Conservation (phyloP, 2,888 invertebrate species). For the Heterodera filipjevi region DNA sequence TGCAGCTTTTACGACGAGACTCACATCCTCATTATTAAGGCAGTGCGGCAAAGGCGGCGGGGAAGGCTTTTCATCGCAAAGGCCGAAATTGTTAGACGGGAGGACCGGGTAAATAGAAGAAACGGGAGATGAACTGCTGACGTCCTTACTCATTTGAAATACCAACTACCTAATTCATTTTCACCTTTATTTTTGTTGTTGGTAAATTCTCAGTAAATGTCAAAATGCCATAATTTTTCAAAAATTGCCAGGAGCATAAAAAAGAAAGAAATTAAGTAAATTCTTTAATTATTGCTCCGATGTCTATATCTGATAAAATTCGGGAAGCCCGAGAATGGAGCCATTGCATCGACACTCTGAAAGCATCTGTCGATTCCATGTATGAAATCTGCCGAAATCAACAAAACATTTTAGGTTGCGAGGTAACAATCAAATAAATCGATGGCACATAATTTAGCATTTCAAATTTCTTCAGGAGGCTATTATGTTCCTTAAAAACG, state of each 20-base stretch:
- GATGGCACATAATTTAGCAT: not conserved
- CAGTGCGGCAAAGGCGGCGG: not conserved
- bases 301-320: conserved; percentile 15
- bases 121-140: not conserved
- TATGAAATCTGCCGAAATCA: conserved; percentile 93
- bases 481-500: conserved; percentile 88
- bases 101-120: conserved; percentile 14
- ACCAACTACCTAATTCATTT: not conserved
- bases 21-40: conserved; percentile 29
- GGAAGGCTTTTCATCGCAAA: not conserved
- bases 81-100: not conserved
- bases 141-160: not conserved
- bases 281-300: not conserved
- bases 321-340: conserved; percentile 85
- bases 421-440: too few relatives aligned
- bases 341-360: conserved; percentile 87
- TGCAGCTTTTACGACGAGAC: conserved; percentile 52
- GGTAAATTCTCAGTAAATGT: too few relatives aligned
- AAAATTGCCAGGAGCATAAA: not conserved
- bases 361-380: conserved; percentile 89
- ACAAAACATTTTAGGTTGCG: conserved; percentile 87
- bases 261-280: not conserved
- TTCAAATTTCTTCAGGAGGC: conserved; percentile 75
- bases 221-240: too few relatives aligned
- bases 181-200: too few relatives aligned